Evolutionary conservation across 2,113 vertebrate genomes (phyloP), one percentile per base, ranked within the genome.

Genomic region (Narcine bancroftii): DNA sequence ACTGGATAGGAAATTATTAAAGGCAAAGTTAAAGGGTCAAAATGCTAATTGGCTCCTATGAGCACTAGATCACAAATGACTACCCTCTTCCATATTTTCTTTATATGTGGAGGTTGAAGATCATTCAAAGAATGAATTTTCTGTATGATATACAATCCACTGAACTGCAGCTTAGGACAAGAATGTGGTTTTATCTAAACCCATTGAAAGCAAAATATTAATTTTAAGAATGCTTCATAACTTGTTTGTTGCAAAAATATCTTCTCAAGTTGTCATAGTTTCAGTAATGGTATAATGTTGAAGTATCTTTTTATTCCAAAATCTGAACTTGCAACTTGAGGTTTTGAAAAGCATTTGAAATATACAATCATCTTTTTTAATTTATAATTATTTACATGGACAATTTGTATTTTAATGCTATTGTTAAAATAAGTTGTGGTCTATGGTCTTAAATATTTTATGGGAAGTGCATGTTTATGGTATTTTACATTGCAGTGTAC

Each of bases 361-460:
- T 36, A 7, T 15, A 36, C 33, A 63, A 60, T 21, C 9, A 53
- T 11, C 47, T 36, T 85, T 17, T 56, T 39, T 85, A 19, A 19
- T 26, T 15, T 91, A 26, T 63, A n/a, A n/a, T n/a, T n/a, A n/a
- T 56, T 87, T 87, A 60, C 29, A 29, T 10, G 33, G 19, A 89
- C 3, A 9, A 33, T 50, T 89, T 13, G 71, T 91, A 45, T 33
- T 47, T 1, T 47, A 91, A 91, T 69, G 65, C 42, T 91, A 91
- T 91, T 91, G 63, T 91, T 89, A 89, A 66, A 65, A 63, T 91
- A 42, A 29, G 29, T 29, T 91, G 60, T 60, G 53, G 81, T n/a
- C 53, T 56, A 60, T 60, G 53, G 53, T 53, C 77, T 87, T 17
- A 85, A 60, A 60, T 83, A 33, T 60, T 71, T 39, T 71, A 10